Evolutionary conservation across 2,888 invertebrate genomes (phyloP).

Genomic region (Macaria liturata): DNA sequence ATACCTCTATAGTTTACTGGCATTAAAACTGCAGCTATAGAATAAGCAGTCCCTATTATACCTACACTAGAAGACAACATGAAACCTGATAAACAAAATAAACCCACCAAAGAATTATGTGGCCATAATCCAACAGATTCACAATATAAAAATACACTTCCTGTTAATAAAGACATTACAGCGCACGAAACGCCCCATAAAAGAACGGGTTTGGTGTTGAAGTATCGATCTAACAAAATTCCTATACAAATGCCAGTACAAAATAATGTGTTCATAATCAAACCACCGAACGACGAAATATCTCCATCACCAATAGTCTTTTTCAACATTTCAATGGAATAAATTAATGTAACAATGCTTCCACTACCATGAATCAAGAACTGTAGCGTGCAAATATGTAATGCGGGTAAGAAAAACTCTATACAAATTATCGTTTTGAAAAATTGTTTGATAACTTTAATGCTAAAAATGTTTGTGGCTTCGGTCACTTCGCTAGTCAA

Average conservation of each 20-base stretch:
- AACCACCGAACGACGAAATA: slow-evolving; percentile 1
- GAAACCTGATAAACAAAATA: slow-evolving; percentile 5
- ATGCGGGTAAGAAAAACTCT: slow-evolving; percentile 10
- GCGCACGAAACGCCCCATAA: neutral
- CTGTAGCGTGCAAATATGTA: slow-evolving; percentile 4
- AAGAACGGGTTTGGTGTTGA: slow-evolving; percentile 7
- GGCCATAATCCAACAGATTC: slow-evolving; percentile 5
- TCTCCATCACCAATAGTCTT: neutral
- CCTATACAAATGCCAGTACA: slow-evolving; percentile 1
- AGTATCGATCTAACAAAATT: slow-evolving; percentile 1
- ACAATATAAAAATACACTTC: slow-evolving; percentile 4
- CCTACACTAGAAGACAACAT: slow-evolving; percentile 8
- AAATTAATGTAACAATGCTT: slow-evolving; percentile 10
- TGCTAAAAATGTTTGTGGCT: neutral
- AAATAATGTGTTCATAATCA: slow-evolving; percentile 7
- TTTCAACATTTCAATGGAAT: slow-evolving; percentile 6
- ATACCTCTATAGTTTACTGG: slow-evolving; percentile 10
- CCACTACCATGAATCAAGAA: slow-evolving; percentile 7
- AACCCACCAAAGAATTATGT: slow-evolving; percentile 5
- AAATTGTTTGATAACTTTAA: neutral
- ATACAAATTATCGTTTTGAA: neutral
- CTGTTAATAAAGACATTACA: neutral
- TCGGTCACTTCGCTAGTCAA: slow-evolving; percentile 11
- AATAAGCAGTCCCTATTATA: slow-evolving; percentile 4
- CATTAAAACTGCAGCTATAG: slow-evolving; percentile 11